Percentiles rank a stretch among this genome's conserved stretches.
phyloP scores from a whole-genome alignment of 2,113 vertebrate species.

The Carollia perspicillata region DNA sequence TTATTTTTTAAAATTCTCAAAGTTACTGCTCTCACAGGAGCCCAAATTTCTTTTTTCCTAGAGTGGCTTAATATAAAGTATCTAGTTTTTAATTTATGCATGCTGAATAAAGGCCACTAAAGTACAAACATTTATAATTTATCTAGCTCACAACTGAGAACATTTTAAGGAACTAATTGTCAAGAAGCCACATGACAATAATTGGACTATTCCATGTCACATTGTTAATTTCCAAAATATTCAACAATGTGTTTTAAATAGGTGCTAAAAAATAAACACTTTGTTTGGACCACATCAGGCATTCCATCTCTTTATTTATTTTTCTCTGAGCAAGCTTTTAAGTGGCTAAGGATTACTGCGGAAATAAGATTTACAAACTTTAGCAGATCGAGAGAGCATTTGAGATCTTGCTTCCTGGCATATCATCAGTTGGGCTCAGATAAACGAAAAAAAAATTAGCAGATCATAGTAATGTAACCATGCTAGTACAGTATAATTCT shows the following conservation, averaged over 20 bases:
- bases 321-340: neutral
- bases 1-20: conserved; percentile 1
- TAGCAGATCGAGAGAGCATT: neutral
- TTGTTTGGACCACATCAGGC: neutral
- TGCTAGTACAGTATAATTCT: neutral
- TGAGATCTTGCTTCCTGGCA: neutral
- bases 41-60: neutral
- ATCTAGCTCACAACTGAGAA: neutral
- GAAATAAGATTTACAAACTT: neutral
- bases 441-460: neutral
- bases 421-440: neutral
- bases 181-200: neutral
- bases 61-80: neutral
- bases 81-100: neutral
- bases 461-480: neutral
- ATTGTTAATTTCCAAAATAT: conserved; percentile 15
- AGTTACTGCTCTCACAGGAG: neutral
- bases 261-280: neutral
- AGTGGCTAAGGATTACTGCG: neutral
- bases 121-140: neutral
- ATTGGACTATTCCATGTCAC: neutral
- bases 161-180: neutral
- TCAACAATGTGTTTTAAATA: neutral
- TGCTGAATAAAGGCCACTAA: neutral
- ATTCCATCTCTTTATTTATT: neutral